These are phyloP conservation scores for Drosophila mimetica DNA, from an alignment of 2,888 invertebrate genomes.

Conservation along the genomic window DNA sequence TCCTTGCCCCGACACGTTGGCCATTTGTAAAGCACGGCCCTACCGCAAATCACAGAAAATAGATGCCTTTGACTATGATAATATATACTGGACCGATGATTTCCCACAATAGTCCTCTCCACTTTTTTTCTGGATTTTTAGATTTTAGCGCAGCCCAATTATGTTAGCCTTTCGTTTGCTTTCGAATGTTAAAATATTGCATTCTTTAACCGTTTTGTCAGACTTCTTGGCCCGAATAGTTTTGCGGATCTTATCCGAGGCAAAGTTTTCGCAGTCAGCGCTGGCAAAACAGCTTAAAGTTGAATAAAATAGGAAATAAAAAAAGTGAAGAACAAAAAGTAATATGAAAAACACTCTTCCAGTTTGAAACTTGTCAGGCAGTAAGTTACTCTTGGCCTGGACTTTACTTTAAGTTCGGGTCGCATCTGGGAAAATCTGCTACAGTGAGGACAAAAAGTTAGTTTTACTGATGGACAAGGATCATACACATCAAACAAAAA, in stretches of 20 bases:
- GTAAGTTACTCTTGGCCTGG: slow-evolving; percentile 31
- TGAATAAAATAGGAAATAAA: slow-evolving; percentile 7
- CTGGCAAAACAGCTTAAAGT: slow-evolving; percentile 29
- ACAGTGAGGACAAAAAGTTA: too few species aligned
- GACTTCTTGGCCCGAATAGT: slow-evolving; percentile 11
- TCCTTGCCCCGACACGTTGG: not conserved
- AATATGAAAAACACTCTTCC: slow-evolving; percentile 28
- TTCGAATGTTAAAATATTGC: not conserved
- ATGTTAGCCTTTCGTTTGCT: not conserved
- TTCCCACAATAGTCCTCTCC: slow-evolving; percentile 8
- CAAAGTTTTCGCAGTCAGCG: slow-evolving; percentile 10
- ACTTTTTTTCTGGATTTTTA: too few species aligned
- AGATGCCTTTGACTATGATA: slow-evolving; percentile 20
- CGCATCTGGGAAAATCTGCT: not conserved
- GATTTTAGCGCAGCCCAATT: not conserved
- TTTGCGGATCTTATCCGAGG: slow-evolving; percentile 2
- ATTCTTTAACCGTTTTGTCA: not conserved
- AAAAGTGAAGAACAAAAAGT: slow-evolving; percentile 7
- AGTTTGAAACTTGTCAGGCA: slow-evolving; percentile 35
- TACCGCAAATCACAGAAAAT: slow-evolving; percentile 2
- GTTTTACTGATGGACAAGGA: too few species aligned
- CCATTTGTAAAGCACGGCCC: slow-evolving; percentile 22
- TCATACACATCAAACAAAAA: too few species aligned
- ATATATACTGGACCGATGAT: not conserved
- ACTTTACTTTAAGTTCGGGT: slow-evolving; percentile 15